A percentile compares a stretch with the other conserved stretches of the same genome.
phyloP scores from a whole-genome alignment of 2,797 vertebrate species.

The Urophycis tenuis region DNA sequence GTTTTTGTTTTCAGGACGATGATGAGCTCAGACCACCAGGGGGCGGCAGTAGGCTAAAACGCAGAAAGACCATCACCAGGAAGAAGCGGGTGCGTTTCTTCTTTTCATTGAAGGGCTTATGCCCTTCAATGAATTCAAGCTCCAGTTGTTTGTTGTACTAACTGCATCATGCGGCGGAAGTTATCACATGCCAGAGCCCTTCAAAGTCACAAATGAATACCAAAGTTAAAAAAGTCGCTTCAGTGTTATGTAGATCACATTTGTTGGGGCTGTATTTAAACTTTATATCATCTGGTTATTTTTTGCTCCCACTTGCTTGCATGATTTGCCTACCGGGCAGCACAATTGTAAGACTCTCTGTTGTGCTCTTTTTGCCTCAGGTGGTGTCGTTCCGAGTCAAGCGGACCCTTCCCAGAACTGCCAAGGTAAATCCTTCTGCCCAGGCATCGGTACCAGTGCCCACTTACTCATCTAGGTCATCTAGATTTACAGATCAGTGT shows the following conservation, averaged over 20 bases:
- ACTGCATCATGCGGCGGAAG: background rate
- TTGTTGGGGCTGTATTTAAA: background rate
- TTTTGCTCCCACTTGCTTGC: background rate
- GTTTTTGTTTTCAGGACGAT: slow-evolving; percentile 35
- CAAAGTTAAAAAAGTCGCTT: background rate
- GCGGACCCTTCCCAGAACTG: slow-evolving; percentile 50
- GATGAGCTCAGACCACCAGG: slow-evolving; percentile 26
- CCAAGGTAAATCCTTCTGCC: slow-evolving; percentile 13
- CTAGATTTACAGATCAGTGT: background rate
- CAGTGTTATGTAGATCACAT: no score
- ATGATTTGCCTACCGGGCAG: background rate
- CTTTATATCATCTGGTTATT: background rate
- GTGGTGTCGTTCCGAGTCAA: slow-evolving; percentile 64
- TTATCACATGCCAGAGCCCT: background rate
- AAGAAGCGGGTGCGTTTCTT: slow-evolving; percentile 47
- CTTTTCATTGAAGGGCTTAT: no score
- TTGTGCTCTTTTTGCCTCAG: slow-evolving; percentile 32
- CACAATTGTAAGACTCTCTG: background rate
- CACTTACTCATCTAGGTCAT: background rate
- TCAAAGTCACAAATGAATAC: background rate
- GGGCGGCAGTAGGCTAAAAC: slow-evolving; percentile 38
- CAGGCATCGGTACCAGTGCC: slow-evolving; percentile 38
- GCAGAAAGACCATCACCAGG: slow-evolving; percentile 54
- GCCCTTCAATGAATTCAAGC: background rate
- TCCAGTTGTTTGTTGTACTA: background rate